Percentiles rank a stretch among this genome's conserved stretches.
phyloP scores from a whole-genome alignment of 37 sponge, comb jelly and placozoan species.

The Halichondria panicea region DNA sequence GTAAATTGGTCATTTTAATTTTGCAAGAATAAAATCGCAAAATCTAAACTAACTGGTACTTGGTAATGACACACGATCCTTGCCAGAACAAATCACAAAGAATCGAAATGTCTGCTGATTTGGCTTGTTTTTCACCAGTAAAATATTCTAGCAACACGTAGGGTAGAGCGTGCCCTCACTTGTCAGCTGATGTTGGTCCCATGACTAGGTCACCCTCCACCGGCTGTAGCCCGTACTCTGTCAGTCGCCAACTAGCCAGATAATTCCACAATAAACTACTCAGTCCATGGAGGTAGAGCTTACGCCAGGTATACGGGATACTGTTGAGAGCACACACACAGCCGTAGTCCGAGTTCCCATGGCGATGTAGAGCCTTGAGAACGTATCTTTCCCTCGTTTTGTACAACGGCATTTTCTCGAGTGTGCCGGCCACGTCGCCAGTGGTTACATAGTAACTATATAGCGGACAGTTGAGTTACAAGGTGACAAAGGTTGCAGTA shows the following conservation, averaged over 20 bases:
- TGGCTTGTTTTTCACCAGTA: no score
- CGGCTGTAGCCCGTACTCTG: slow-evolving; percentile 39
- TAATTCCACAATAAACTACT: slow-evolving; percentile 67
- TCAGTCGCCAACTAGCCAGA: slow-evolving; percentile 34
- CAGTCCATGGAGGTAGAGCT: slow-evolving; percentile 35
- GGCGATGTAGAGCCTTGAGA: slow-evolving; percentile 25
- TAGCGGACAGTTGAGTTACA: no score
- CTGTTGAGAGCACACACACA: slow-evolving; percentile 24
- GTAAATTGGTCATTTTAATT: no score
- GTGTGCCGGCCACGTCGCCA: slow-evolving; percentile 27
- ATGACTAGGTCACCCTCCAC: slow-evolving; percentile 68
- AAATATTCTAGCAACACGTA: no score
- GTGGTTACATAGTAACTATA: slow-evolving; percentile 30
- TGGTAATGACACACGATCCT: no score
- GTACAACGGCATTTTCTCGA: slow-evolving; percentile 22
- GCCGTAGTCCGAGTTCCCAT: slow-evolving; percentile 33
- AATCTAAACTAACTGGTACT: no score
- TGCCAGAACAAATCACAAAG: no score
- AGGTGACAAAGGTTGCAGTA: no score
- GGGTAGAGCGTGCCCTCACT: no score
- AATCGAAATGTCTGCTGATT: no score
- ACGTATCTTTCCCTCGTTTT: slow-evolving; percentile 21
- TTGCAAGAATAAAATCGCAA: no score
- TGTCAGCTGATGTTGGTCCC: no score
- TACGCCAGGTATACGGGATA: slow-evolving; percentile 32